Evolutionary conservation across 2,113 vertebrate species (phyloP), one percentile per base, ranked within the genome.

Genomic region (Tympanuchus pallidicinctus): DNA sequence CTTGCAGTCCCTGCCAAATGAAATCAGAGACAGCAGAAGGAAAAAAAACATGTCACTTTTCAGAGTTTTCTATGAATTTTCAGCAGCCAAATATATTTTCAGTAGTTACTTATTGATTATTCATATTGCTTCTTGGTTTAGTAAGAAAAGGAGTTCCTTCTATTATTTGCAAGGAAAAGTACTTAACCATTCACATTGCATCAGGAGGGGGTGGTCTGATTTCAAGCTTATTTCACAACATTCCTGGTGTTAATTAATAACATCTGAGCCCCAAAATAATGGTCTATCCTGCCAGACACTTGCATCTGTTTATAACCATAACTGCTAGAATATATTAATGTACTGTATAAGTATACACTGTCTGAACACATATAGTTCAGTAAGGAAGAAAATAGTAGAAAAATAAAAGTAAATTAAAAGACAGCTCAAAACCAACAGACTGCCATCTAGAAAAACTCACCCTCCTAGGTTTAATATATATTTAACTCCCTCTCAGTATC

Each of bases 281-380:
- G 92, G 94, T 88, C 74, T 54, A 82, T 91, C 72, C 93, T 92
- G 76, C 80, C 86, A 95, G 92, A 83, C 91, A 89, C 88, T 93
- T 92, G 80, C 92, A 94, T 95, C 86, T 96, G 79, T 96, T 97
- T 96, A 91, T 95, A 97, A 97, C 95, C 64, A 94, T 71, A 96
- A 80, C 63, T 91, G 15, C 56, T 91, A 94, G 69, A 93, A 95
- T 81, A 95, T 72, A 92, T 78, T 75, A 59, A 71, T 88, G 77
- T 92, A 94, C 83, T 95, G 74, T 59, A 70, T 38, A 91, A 88
- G 63, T 86, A 79, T 77, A 45, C 73, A 89, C 56, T 56, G 36
- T 57, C 64, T 67, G 40, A 84, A 94, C 94, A 85, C 9, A 88
- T 45, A 61, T 47, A 45, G 48, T 59, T 63, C 54, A 65, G 28